Conservation (phyloP, 1,140 invertebrate genomes). For the Paracyclopina nana region DNA sequence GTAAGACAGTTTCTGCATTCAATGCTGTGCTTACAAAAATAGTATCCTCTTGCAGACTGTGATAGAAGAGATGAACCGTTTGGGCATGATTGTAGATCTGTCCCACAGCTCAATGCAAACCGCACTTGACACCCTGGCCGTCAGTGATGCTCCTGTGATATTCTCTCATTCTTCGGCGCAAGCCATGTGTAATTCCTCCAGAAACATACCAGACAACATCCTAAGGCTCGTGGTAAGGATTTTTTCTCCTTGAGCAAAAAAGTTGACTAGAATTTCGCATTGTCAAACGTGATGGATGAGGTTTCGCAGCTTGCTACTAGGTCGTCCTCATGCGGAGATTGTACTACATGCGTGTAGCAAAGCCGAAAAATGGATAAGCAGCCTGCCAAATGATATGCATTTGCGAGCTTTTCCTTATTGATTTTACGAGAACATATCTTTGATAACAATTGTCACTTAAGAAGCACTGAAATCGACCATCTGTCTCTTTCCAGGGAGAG, state of each 20-base stretch:
- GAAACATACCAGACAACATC: slow-evolving; percentile 71
- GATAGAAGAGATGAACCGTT: slow-evolving; percentile 58
- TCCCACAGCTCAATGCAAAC: slow-evolving; percentile 63
- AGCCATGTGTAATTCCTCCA: slow-evolving; percentile 54
- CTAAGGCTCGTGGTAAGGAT: slow-evolving; percentile 46
- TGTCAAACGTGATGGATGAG: too few species aligned
- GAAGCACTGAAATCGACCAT: too few species aligned
- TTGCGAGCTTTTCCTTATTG: too few species aligned
- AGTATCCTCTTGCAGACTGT: slow-evolving; percentile 37
- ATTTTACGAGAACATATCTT: too few species aligned
- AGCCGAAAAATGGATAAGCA: too few species aligned
- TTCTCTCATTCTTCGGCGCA: slow-evolving; percentile 72
- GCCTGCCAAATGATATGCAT: too few species aligned
- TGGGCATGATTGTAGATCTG: slow-evolving; percentile 78
- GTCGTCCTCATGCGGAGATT: too few species aligned
- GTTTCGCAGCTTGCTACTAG: too few species aligned
- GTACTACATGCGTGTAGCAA: too few species aligned
- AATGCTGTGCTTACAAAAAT: neutral
- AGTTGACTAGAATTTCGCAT: too few species aligned
- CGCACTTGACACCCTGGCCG: slow-evolving; percentile 50
- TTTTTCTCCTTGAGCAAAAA: too few species aligned
- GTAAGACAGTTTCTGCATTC: slow-evolving; percentile 21
- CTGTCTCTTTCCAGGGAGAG: slow-evolving; percentile 1
- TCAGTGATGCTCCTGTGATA: slow-evolving; percentile 58
- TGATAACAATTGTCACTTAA: too few species aligned